These are phyloP conservation scores for Mustelus asterias DNA, from an alignment of 2,113 vertebrate genomes.

Conservation along the genomic window DNA sequence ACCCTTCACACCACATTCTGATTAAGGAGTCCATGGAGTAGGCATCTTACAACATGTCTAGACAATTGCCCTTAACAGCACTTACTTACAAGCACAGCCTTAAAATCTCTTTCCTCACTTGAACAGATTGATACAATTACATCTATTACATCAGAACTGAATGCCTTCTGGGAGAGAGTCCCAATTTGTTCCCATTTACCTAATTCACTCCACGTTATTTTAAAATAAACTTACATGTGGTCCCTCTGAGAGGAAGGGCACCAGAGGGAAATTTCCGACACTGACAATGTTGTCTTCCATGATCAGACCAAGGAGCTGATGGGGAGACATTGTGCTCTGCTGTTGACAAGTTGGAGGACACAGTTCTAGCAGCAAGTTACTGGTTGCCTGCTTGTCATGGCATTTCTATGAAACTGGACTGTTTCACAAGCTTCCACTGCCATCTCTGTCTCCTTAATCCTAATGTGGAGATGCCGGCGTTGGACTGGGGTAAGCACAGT, in stretches of 20 bases:
- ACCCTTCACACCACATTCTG: not conserved
- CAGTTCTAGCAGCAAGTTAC: not conserved
- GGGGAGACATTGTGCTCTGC: not conserved
- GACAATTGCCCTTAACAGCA: not conserved
- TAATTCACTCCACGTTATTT: not conserved
- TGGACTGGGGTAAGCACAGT: no score
- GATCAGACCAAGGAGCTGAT: not conserved
- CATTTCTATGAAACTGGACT: not conserved
- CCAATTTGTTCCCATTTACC: not conserved
- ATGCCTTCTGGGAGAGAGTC: not conserved
- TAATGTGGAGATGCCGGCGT: no score
- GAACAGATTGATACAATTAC: not conserved
- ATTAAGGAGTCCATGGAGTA: not conserved
- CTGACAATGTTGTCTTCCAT: not conserved
- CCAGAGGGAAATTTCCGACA: not conserved
- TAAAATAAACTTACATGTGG: not conserved
- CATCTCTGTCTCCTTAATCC: not conserved
- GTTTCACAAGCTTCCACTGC: not conserved
- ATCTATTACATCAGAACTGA: not conserved
- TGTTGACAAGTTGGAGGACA: not conserved
- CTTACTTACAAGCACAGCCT: not conserved
- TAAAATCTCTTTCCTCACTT: not conserved
- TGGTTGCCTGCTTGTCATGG: not conserved
- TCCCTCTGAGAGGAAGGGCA: not conserved
- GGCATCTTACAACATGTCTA: not conserved